These are phyloP conservation scores for Nemotelus pantherinus DNA, from an alignment of 2,888 invertebrate species.

Conservation along the genomic window DNA sequence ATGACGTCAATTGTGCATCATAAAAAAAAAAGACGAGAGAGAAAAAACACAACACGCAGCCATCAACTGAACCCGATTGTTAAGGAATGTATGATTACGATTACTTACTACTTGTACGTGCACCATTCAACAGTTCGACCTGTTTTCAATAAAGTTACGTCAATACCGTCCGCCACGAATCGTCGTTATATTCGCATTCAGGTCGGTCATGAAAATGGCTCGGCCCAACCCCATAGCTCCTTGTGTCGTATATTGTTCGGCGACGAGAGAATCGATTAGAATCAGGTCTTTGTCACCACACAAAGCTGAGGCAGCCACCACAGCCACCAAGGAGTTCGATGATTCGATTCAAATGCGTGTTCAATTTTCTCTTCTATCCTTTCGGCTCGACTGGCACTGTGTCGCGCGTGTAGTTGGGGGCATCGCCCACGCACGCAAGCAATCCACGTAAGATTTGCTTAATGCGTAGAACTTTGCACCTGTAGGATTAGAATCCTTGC, in stretches of 20 bases:
- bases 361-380: background rate
- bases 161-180: conserved; percentile 16
- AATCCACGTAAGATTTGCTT: conserved; percentile 12
- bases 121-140: conserved; percentile 3
- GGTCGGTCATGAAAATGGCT: conserved; percentile 4
- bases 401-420: background rate
- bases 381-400: background rate
- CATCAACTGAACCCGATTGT: too few species aligned
- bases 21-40: too few species aligned
- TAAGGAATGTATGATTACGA: too few species aligned
- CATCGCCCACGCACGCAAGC: background rate
- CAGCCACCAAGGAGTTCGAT: background rate
- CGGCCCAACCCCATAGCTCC: background rate
- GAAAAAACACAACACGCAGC: too few species aligned
- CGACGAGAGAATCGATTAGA: conserved; percentile 12
- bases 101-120: background rate
- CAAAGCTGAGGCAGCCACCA: background rate
- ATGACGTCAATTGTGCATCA: too few species aligned
- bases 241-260: background rate
- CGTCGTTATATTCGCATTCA: conserved; percentile 18
- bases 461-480: conserved; percentile 28
- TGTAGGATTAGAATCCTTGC: conserved; percentile 19
- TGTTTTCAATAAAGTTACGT: conserved; percentile 23
- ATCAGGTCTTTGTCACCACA: conserved; percentile 3
- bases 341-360: background rate